Evolutionary conservation across 2,888 invertebrate genomes (phyloP), one percentile per base, ranked within the genome.

Genomic region (Polydrusus cervinus): DNA sequence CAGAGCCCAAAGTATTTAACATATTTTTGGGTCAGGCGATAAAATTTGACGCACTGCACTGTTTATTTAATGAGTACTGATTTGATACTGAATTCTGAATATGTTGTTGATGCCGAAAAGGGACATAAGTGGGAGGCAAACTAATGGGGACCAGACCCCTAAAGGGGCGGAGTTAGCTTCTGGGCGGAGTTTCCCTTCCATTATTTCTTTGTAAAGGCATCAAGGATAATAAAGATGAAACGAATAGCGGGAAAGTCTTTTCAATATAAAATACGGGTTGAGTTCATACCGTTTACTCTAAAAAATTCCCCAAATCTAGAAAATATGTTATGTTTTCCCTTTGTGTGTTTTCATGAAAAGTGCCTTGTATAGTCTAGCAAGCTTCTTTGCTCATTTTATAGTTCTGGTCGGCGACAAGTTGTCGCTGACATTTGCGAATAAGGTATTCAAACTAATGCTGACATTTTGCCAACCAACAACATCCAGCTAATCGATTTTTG

Each of bases 41-140:
- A 65, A 76, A 76, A 73, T 76, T 76, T 81, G 83, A 85, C 86
- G 86, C 86, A 87, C 86, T 84, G 85, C 87, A 87, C 87, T 87
- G 87, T 87, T 87, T 87, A 87, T 87, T 87, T 87, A 87, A 87
- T 87, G 87, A 87, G 87, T 86, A 87, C 87, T 87, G 87, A 87
- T 87, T 87, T 87, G 86, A 87, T 86, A 87, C 87, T 87, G 87
- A 87, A 86, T 87, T 87, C 86, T 85, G 87, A 86, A 86, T 87
- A 86, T 85, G 86, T 86, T 84, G 85, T 84, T 84, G 85, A 84
- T 84, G 82, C 81, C 75, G 75, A 67, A 60, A 81, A 83, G 82
- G 84, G 84, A 80, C 83, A 81, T 81, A 80, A 82, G 84, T 84
- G 84, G 85, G 85, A 84, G 84, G 83, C 80, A 83, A 82, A 81